These are phyloP conservation scores for Paramormyrops kingsleyae DNA, from an alignment of 2,113 vertebrate genomes.

Conservation along the genomic window DNA sequence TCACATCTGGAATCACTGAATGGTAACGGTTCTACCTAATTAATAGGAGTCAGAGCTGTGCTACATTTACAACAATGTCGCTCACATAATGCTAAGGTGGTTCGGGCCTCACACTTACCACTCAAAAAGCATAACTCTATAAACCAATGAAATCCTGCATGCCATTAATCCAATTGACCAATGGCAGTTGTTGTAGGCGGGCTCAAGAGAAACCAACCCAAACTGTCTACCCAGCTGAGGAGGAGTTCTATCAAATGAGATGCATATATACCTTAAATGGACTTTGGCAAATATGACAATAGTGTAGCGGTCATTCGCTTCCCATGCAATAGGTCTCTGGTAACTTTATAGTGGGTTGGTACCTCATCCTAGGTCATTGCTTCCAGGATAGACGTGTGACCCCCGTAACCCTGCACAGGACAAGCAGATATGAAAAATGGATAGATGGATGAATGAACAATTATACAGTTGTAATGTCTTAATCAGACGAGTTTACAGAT, in stretches of 20 bases:
- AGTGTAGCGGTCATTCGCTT: background rate
- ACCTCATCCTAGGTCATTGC: background rate
- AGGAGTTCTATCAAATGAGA: background rate
- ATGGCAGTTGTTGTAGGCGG: background rate
- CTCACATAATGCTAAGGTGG: background rate
- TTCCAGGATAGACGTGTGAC: background rate
- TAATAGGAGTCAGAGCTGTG: background rate
- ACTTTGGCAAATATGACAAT: background rate
- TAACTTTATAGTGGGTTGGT: background rate
- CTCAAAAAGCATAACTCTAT: background rate
- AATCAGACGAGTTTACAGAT: background rate
- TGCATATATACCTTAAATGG: background rate
- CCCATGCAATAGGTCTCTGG: background rate
- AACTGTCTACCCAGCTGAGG: background rate
- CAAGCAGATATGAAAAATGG: background rate
- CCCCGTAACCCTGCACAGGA: background rate
- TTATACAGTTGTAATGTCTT: background rate
- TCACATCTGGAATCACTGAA: background rate
- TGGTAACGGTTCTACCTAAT: background rate
- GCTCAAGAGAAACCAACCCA: background rate
- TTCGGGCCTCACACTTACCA: background rate
- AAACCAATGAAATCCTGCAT: background rate
- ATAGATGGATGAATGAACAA: background rate
- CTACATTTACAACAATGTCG: background rate
- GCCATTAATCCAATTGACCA: background rate